phyloP scores from a whole-genome alignment of 64 coral and sea anemone genomes.

The Dendrophyllia cribrosa region DNA sequence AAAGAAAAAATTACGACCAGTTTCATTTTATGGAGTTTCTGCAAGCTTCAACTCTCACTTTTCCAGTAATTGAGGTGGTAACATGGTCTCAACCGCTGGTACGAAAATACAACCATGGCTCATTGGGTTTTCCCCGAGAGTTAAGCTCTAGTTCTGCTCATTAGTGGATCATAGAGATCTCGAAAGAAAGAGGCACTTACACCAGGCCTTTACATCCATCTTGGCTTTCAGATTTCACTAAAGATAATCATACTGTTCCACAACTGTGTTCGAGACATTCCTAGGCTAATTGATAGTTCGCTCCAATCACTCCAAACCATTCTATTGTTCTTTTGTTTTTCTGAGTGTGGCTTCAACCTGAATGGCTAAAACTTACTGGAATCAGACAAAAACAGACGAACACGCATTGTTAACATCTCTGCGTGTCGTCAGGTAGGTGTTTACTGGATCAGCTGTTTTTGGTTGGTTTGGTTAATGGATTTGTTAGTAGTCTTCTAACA shows the following conservation, averaged over 20 bases:
- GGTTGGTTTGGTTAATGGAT: too few species aligned
- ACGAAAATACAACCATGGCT: conserved; percentile 33
- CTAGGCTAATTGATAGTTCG: conserved; percentile 32
- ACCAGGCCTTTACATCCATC: conserved; percentile 3
- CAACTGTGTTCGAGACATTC: conserved; percentile 49
- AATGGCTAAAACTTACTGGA: too few species aligned
- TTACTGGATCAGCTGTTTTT: too few species aligned
- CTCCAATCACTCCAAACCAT: conserved; percentile 50
- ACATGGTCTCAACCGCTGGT: background rate
- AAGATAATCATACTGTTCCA: conserved; percentile 36
- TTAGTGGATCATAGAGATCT: conserved; percentile 36
- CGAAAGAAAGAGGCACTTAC: background rate
- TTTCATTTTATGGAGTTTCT: too few species aligned
- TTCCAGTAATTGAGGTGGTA: background rate
- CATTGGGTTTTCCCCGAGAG: conserved; percentile 45
- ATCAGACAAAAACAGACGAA: too few species aligned
- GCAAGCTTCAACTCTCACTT: too few species aligned
- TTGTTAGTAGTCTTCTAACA: too few species aligned
- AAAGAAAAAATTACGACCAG: background rate
- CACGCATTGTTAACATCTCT: too few species aligned
- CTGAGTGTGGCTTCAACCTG: too few species aligned
- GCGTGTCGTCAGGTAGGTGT: too few species aligned
- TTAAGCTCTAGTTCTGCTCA: conserved; percentile 59
- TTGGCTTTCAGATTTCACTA: conserved; percentile 63
- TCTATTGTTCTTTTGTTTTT: background rate